A percentile compares a stretch with the other conserved stretches of the same genome.
These are phyloP conservation scores for Phymatocera aterrima DNA, from an alignment of 2,888 invertebrate genomes.

Conservation along the genomic window DNA sequence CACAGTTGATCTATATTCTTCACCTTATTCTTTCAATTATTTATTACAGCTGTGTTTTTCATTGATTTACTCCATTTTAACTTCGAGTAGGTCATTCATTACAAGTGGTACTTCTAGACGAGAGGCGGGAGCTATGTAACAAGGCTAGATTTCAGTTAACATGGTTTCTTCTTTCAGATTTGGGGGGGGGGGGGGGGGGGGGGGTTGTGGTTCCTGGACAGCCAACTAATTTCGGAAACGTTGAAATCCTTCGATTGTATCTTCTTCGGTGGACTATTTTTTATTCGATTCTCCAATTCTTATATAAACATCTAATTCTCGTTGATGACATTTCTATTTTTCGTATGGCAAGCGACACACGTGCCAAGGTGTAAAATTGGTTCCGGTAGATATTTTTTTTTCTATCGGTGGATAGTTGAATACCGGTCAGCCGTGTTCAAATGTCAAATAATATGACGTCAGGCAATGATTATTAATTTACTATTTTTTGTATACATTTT, in stretches of 20 bases:
- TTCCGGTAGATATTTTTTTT: constrained; percentile 1
- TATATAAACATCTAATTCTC: background rate
- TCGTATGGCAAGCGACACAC: background rate
- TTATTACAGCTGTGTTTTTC: background rate
- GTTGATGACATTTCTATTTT: constrained; percentile 10
- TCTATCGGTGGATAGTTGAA: background rate
- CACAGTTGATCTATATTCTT: background rate
- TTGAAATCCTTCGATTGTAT: background rate
- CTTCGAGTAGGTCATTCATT: constrained; percentile 11
- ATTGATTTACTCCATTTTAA: background rate
- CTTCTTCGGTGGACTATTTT: background rate
- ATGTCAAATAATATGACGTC: constrained; percentile 33
- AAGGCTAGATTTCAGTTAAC: background rate
- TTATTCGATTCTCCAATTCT: background rate
- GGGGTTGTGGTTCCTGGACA: background rate
- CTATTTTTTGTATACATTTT: background rate
- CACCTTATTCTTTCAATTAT: background rate
- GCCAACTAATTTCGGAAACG: constrained; percentile 39
- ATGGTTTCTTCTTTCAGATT: constrained; percentile 2
- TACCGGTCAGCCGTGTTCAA: constrained; percentile 6
- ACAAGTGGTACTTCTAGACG: background rate
- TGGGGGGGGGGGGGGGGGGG: no score
- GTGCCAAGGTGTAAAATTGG: background rate
- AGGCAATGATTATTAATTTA: constrained; percentile 6
- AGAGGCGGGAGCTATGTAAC: background rate